Evolutionary conservation across 2,797 vertebrate genomes (phyloP).

Genomic region (Pseudomugil tenellus): DNA sequence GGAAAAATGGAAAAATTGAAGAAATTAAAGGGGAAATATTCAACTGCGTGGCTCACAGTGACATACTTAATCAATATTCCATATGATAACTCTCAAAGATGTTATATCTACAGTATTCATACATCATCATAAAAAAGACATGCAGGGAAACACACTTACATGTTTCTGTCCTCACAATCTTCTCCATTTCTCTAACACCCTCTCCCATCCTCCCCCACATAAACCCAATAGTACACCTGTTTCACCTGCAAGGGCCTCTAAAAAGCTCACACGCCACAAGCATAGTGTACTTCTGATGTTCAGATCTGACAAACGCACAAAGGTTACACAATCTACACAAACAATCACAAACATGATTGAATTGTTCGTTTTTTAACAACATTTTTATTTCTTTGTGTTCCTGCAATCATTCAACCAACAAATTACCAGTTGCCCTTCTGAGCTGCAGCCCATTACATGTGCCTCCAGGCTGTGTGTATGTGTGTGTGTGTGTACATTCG

Average conservation of each 20-base stretch:
- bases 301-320: constrained; percentile 1
- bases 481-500: background rate
- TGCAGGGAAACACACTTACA: background rate
- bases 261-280: background rate
- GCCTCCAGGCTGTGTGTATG: constrained; percentile 20
- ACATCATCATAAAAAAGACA: constrained; percentile 3
- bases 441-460: constrained; percentile 20
- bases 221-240: background rate
- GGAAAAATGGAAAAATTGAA: background rate
- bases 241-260: background rate
- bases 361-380: constrained; percentile 25
- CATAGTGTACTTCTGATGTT: background rate
- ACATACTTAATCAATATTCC: constrained; percentile 47
- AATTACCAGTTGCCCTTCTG: constrained; percentile 63
- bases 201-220: background rate
- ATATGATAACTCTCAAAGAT: constrained; percentile 21
- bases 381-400: constrained; percentile 31
- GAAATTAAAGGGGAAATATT: constrained; percentile 15
- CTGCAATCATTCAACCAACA: constrained; percentile 45
- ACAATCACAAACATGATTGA: background rate
- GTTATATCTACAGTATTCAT: constrained; percentile 30
- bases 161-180: background rate
- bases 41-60: constrained; percentile 31
- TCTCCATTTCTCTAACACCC: background rate
- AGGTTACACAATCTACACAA: background rate